phyloP scores from a whole-genome alignment of 2,797 vertebrate genomes.

The Notolabrus celidotus region DNA sequence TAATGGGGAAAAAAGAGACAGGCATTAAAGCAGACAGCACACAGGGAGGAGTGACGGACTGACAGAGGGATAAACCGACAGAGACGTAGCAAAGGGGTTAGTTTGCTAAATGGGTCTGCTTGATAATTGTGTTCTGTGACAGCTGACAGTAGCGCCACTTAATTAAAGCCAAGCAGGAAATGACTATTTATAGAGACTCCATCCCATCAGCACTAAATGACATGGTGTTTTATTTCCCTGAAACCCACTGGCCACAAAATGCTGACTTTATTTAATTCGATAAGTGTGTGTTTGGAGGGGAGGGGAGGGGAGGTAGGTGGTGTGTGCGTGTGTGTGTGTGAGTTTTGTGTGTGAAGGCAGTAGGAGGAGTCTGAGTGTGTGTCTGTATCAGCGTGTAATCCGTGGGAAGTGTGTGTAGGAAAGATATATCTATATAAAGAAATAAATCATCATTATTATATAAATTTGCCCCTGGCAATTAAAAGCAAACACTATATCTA shows the following conservation, averaged over 20 bases:
- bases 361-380: conserved; percentile 3
- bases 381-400: conserved; percentile 1
- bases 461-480: conserved; percentile 43
- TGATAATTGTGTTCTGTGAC: conserved; percentile 85
- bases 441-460: conserved; percentile 48
- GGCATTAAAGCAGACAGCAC: conserved; percentile 56
- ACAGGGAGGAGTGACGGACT: conserved; percentile 58
- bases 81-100: conserved; percentile 66
- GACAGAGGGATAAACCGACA: conserved; percentile 66
- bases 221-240: conserved; percentile 80
- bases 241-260: conserved; percentile 69
- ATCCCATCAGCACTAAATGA: conserved; percentile 83
- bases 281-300: conserved; percentile 67
- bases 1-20: conserved; percentile 56
- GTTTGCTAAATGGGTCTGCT: conserved; percentile 81
- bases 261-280: conserved; percentile 82
- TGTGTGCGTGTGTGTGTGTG: conserved; percentile 2
- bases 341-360: conserved; percentile 1
- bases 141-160: conserved; percentile 84
- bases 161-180: conserved; percentile 86
- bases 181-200: conserved; percentile 81
- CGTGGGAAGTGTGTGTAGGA: conserved; percentile 3
- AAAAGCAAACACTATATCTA: conserved; percentile 46
- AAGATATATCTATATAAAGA: conserved; percentile 40
- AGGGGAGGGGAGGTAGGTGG: conserved; percentile 12